Evolutionary conservation across 2,113 vertebrate genomes (phyloP).

Genomic region (Mesocricetus auratus): DNA sequence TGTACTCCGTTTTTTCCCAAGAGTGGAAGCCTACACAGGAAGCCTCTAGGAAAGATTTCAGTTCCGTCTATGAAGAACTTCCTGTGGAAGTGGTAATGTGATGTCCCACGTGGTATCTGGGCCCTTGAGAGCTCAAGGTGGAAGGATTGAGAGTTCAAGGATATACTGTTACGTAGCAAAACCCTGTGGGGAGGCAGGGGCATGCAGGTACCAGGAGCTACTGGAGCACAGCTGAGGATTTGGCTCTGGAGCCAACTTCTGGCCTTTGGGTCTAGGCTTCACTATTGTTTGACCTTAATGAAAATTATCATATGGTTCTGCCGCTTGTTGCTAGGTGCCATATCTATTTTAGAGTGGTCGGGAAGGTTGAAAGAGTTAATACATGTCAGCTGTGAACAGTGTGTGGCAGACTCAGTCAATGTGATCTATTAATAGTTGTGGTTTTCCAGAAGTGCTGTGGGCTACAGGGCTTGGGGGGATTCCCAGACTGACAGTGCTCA

Average conservation of each 20-base stretch:
- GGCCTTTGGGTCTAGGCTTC: neutral
- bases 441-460: neutral
- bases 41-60: slow-evolving; percentile 24
- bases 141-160: neutral
- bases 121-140: neutral
- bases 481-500: neutral
- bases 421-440: neutral
- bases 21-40: slow-evolving; percentile 39
- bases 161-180: neutral
- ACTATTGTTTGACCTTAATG: neutral
- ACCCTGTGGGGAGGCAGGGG: neutral
- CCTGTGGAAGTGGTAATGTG: slow-evolving; percentile 32
- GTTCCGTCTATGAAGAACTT: slow-evolving; percentile 21
- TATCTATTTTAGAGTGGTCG: fast-evolving
- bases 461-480: too few relatives aligned
- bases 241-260: neutral
- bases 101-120: neutral
- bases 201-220: neutral
- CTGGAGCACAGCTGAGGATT: neutral
- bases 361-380: neutral
- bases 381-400: neutral
- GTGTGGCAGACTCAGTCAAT: neutral
- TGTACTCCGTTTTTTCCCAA: neutral
- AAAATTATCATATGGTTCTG: neutral
- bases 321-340: neutral